A percentile compares a stretch with the other conserved stretches of the same genome.
phyloP scores from a whole-genome alignment of 2,888 invertebrate species.

The Chrysina gloriosa region DNA sequence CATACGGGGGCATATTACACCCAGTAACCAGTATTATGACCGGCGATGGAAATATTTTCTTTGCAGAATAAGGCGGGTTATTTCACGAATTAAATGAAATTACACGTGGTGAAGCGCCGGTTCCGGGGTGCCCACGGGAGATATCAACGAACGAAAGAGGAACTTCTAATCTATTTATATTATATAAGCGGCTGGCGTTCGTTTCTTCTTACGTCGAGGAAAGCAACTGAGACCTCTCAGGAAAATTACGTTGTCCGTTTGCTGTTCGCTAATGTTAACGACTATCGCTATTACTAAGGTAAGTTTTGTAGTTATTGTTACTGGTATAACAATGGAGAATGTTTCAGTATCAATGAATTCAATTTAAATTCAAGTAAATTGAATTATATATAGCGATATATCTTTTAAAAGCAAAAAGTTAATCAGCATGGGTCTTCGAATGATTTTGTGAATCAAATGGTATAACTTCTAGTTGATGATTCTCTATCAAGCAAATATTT shows the following conservation, averaged over 20 bases:
- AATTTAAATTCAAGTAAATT: too few species aligned
- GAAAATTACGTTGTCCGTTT: slow-evolving; percentile 31
- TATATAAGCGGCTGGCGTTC: slow-evolving; percentile 33
- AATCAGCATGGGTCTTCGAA: too few species aligned
- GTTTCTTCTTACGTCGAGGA: slow-evolving; percentile 26
- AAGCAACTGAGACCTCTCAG: slow-evolving; percentile 36
- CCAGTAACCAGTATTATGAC: slow-evolving; percentile 35
- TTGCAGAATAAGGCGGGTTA: slow-evolving; percentile 38
- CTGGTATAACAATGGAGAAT: not conserved
- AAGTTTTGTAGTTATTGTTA: not conserved
- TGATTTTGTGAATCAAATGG: too few species aligned
- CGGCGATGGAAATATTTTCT: slow-evolving; percentile 41
- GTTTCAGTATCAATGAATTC: too few species aligned
- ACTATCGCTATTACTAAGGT: not conserved
- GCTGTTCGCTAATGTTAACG: slow-evolving; percentile 16
- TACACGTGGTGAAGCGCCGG: slow-evolving; percentile 35
- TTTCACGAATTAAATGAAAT: slow-evolving; percentile 41
- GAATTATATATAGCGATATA: too few species aligned
- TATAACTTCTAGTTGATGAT: too few species aligned
- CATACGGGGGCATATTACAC: slow-evolving; percentile 32
- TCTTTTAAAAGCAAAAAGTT: too few species aligned
- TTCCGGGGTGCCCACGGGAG: slow-evolving; percentile 31
- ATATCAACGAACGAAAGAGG: slow-evolving; percentile 36
- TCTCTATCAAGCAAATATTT: too few species aligned
- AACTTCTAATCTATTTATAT: slow-evolving; percentile 41